Conservation (phyloP, 2,113 vertebrate genomes). For the Cyanoramphus novaezelandiae region DNA sequence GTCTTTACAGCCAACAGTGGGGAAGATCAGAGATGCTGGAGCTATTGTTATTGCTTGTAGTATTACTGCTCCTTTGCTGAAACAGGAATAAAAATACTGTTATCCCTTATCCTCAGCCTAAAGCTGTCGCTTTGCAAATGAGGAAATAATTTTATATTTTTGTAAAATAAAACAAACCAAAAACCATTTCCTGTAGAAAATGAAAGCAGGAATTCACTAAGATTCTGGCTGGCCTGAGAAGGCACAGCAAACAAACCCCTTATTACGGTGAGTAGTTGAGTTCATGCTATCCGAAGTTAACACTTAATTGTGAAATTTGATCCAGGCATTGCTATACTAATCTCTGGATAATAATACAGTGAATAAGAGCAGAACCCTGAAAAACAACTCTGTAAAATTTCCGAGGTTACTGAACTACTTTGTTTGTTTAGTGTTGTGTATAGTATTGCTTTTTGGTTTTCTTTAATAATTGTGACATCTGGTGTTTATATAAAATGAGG, state of each 20-base stretch:
- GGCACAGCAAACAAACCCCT: not conserved
- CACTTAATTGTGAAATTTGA: not conserved
- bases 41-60: not conserved
- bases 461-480: conserved; percentile 4
- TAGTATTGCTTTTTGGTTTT: not conserved
- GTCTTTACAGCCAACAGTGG: not conserved
- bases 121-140: not conserved
- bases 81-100: not conserved
- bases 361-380: not conserved
- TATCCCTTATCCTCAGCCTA: rapidly evolving
- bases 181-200: not conserved
- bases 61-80: not conserved
- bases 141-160: not conserved
- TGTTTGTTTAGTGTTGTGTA: not conserved
- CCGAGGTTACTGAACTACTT: not conserved
- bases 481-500: conserved; percentile 31
- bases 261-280: not conserved
- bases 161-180: not conserved
- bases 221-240: not conserved
- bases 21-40: not conserved
- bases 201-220: not conserved
- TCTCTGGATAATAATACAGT: not conserved
- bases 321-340: not conserved
- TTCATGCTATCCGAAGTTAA: not conserved
- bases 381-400: not conserved